A percentile compares a stretch with the other conserved stretches of the same genome.
phyloP scores from a whole-genome alignment of 1,140 invertebrate genomes.

The Cardiocondyla obscurior region DNA sequence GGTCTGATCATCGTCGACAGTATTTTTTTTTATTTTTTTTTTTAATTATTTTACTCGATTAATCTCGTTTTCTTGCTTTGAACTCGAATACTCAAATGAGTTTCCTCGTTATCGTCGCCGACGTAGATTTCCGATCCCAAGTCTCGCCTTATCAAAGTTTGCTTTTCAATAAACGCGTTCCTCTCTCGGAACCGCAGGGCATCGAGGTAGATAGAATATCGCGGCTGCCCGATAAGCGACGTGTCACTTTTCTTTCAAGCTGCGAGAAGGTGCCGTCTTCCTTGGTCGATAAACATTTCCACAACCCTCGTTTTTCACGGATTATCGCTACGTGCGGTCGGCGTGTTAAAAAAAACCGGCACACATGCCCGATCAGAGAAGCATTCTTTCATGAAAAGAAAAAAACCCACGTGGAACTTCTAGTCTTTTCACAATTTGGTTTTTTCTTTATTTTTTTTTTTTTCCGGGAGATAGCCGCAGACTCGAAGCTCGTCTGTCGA shows the following conservation, averaged over 20 bases:
- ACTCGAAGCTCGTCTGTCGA: background rate
- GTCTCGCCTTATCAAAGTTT: constrained; percentile 48
- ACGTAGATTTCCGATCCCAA: background rate
- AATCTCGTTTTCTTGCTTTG: too few species aligned
- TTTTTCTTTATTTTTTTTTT: background rate
- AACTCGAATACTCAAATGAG: background rate
- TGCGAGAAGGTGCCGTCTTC: constrained; percentile 26
- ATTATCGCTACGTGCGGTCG: constrained; percentile 10
- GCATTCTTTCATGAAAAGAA: constrained; percentile 10
- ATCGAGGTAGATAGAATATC: constrained; percentile 59
- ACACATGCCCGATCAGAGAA: constrained; percentile 7
- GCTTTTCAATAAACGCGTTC: constrained; percentile 38
- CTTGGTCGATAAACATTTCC: constrained; percentile 47
- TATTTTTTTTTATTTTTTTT: too few species aligned
- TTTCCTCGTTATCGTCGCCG: background rate
- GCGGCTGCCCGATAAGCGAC: constrained; percentile 44
- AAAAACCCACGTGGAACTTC: constrained; percentile 28
- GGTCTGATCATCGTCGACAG: too few species aligned
- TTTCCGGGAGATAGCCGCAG: background rate
- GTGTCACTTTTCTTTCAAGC: constrained; percentile 30
- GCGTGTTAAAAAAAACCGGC: constrained; percentile 26
- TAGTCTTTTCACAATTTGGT: background rate
- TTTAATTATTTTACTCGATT: too few species aligned
- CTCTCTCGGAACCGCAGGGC: constrained; percentile 21
- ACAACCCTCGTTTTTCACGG: constrained; percentile 45